These are phyloP conservation scores for Euwallacea fornicatus DNA, from an alignment of 1,140 invertebrate species.

Conservation along the genomic window DNA sequence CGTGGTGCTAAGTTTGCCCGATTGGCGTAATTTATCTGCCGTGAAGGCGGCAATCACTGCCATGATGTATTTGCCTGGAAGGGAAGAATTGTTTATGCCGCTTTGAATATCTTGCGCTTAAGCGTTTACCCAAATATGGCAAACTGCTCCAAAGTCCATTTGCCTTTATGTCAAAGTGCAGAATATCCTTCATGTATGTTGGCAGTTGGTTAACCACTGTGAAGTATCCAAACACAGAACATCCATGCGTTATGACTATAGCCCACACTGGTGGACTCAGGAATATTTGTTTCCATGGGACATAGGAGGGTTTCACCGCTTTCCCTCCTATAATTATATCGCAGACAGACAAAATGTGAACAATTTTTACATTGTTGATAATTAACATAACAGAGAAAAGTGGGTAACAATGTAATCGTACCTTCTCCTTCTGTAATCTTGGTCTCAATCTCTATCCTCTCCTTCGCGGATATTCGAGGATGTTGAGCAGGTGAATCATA, in stretches of 20 bases:
- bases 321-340: slow-evolving; percentile 36
- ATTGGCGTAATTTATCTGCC: slow-evolving; percentile 68
- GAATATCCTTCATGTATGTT: slow-evolving; percentile 89
- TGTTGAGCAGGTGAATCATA: slow-evolving; percentile 85
- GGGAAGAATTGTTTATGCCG: neutral
- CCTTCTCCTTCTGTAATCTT: slow-evolving; percentile 61
- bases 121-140: slow-evolving; percentile 70
- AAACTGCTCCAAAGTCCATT: slow-evolving; percentile 86
- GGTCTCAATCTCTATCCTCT: slow-evolving; percentile 77
- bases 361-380: too few species aligned
- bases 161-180: slow-evolving; percentile 82
- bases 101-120: neutral
- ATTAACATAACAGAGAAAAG: too few species aligned
- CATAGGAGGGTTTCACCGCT: slow-evolving; percentile 60
- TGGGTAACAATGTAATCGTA: neutral
- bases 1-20: slow-evolving; percentile 68
- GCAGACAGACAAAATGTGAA: neutral
- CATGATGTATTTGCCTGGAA: slow-evolving; percentile 77
- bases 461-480: slow-evolving; percentile 79
- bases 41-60: slow-evolving; percentile 68
- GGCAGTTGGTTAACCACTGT: slow-evolving; percentile 92
- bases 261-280: slow-evolving; percentile 88
- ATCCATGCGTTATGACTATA: slow-evolving; percentile 85
- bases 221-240: slow-evolving; percentile 94
- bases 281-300: slow-evolving; percentile 81